Evolutionary conservation across 2,113 vertebrate species (phyloP).

Genomic region (Takifugu flavidus): DNA sequence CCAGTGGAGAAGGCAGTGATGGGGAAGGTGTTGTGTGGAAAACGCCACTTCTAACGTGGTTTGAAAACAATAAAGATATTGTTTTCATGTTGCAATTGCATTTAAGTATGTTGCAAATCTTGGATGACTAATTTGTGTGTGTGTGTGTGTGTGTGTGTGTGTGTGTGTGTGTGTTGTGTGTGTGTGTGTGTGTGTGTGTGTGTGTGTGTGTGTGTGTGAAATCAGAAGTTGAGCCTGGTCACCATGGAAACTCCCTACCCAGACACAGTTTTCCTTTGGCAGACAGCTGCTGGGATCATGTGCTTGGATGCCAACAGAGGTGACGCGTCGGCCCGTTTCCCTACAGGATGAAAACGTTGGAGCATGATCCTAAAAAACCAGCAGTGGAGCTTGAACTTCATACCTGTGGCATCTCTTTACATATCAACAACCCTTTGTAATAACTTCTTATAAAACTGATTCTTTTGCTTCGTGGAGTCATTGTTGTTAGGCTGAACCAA

Average conservation of each 20-base stretch:
- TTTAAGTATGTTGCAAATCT: too few species aligned
- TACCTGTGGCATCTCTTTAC: too few species aligned
- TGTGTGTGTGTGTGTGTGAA: slow-evolving; percentile 10
- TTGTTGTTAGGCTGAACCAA: too few species aligned
- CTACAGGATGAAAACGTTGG: too few species aligned
- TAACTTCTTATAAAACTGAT: too few species aligned
- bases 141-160: slow-evolving; percentile 10
- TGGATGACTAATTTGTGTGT: not conserved
- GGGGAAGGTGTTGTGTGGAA: slow-evolving; percentile 14
- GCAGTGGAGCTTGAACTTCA: too few species aligned
- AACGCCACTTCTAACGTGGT: not conserved
- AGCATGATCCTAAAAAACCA: too few species aligned
- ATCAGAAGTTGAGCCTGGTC: slow-evolving; percentile 32
- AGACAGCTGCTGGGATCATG: slow-evolving; percentile 2
- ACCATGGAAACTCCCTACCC: slow-evolving; percentile 47
- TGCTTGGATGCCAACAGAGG: slow-evolving; percentile 5
- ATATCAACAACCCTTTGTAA: too few species aligned
- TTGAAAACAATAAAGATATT: too few species aligned
- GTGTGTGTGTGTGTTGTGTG: slow-evolving; percentile 13
- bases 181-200: slow-evolving; percentile 10
- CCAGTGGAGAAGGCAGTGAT: slow-evolving; percentile 25
- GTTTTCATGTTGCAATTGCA: not conserved
- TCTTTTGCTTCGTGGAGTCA: too few species aligned
- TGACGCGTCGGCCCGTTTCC: not conserved
- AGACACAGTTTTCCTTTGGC: slow-evolving; percentile 17